A percentile compares a stretch with the other conserved stretches of the same genome.
phyloP scores from a whole-genome alignment of 92 coral and sea anemone genomes.

The Galaxea fascicularis region DNA sequence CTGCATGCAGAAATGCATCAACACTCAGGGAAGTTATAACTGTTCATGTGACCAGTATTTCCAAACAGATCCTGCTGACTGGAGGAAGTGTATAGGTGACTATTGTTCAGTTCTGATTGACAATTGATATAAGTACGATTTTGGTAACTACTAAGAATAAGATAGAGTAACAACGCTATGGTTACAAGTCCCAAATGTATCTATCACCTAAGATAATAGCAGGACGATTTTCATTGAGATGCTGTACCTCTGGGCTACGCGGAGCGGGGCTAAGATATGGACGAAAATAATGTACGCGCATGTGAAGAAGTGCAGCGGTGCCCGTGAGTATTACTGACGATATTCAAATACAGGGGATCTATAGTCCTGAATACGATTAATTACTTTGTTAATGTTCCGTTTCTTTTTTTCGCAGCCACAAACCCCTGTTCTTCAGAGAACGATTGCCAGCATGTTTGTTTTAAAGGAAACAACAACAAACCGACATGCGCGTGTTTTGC shows the following conservation, averaged over 20 bases:
- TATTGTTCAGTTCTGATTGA: neutral
- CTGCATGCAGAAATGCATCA: conserved; percentile 59
- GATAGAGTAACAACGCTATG: neutral
- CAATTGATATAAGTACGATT: neutral
- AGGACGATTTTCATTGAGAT: no score
- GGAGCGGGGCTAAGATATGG: no score
- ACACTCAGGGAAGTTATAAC: conserved; percentile 51
- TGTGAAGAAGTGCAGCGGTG: no score
- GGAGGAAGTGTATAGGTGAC: conserved; percentile 46
- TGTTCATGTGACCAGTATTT: conserved; percentile 61
- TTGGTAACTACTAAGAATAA: no score
- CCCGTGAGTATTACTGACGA: no score
- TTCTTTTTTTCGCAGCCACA: conserved; percentile 20
- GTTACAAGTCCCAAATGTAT: no score
- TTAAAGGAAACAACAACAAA: neutral
- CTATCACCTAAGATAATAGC: no score
- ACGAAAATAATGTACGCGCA: no score
- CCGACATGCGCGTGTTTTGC: conserved; percentile 50
- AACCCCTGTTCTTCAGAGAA: conserved; percentile 14
- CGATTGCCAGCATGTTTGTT: conserved; percentile 59
- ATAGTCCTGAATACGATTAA: neutral
- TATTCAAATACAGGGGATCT: no score
- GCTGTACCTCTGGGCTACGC: no score
- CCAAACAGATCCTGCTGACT: conserved; percentile 15
- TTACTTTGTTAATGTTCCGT: neutral